Percentiles rank a stretch among this genome's conserved stretches.
Evolutionary conservation across 2,797 vertebrate species (phyloP).

Genomic region (Anabas testudineus): DNA sequence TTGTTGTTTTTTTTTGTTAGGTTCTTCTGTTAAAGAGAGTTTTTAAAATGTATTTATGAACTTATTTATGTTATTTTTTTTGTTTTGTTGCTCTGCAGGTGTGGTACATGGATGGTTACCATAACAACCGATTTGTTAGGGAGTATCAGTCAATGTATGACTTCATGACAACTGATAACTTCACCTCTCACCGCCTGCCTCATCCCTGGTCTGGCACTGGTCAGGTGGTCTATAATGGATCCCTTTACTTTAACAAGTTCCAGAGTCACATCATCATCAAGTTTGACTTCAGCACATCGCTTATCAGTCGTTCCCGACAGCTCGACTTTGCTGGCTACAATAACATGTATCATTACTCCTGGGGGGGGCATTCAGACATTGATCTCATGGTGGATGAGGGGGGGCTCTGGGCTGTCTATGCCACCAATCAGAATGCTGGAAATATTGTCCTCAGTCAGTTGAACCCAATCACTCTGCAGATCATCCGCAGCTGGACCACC

Average conservation of each 20-base stretch:
- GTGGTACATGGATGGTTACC: slow-evolving; percentile 99
- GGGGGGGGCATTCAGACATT: slow-evolving; percentile 98
- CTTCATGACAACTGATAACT: slow-evolving; percentile 95
- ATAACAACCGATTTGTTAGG: slow-evolving; percentile 96
- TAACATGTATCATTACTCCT: slow-evolving; percentile 98
- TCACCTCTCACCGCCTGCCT: slow-evolving; percentile 96
- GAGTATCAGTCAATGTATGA: slow-evolving; percentile 94
- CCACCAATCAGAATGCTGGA: slow-evolving; percentile 96
- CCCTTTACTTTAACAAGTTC: slow-evolving; percentile 98
- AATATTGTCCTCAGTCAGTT: slow-evolving; percentile 96
- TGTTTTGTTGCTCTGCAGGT: slow-evolving; percentile 82
- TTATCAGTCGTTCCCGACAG: slow-evolving; percentile 92
- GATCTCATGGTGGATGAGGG: slow-evolving; percentile 97
- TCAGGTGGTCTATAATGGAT: slow-evolving; percentile 97
- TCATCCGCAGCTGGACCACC: slow-evolving; percentile 93
- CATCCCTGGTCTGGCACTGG: slow-evolving; percentile 97
- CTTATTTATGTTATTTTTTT: too few relatives aligned
- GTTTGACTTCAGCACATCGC: slow-evolving; percentile 92
- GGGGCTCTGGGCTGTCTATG: slow-evolving; percentile 95
- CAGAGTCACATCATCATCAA: slow-evolving; percentile 97
- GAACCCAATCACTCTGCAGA: slow-evolving; percentile 92
- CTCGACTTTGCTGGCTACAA: slow-evolving; percentile 96
- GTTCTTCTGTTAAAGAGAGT: too few relatives aligned
- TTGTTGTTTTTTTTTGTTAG: too few relatives aligned
- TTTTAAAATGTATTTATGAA: too few relatives aligned